Evolutionary conservation across 2,797 vertebrate genomes (phyloP), one percentile per base, ranked within the genome.

Genomic region (Myotis vivesi): DNA sequence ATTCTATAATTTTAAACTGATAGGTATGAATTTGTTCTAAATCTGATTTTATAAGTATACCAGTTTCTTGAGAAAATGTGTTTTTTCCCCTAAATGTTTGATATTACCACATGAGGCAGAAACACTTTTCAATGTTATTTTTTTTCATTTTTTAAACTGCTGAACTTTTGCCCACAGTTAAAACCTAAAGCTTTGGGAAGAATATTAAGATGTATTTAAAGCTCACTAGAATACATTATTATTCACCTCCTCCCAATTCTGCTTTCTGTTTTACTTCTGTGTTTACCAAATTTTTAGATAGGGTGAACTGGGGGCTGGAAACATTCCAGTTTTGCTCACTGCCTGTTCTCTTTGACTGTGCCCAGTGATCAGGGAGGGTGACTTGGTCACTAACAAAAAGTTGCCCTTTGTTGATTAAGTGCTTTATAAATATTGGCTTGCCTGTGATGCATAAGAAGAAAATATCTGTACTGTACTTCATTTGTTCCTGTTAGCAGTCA

Each of bases 1-100:
- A 59, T 90, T 88, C 20, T 89, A 0, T 86, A 92, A 33, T 72
- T 97, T 94, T 94, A 93, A 79, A 80, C 49, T 66, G 30, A 86
- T 64, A 82, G 23, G 1, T 80, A 41, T 9, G 36, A 73, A 66
- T 89, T 92, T 79, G 20, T 87, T 87, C 23, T 82, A 82, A 81
- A 80, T 92, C 33, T 62, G 46, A 91, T 85, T 92, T 94, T 33
- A 79, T 30, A 19, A 69, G 91, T 92, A 68, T 83, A 8, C n/a
- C 13, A 75, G 23, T 87, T 93, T 86, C 38, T 93, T 59, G 7
- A 55, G 51, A 86, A 90, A 64, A 30, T 76, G 6, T 10, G n/a
- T 36, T 80, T 79, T 55, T 25, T 20, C 46, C 13, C 12, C 28
- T 41, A 8, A 68, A 82, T 85, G 22, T 68, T 64, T 89, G 36